Percentiles rank a stretch among this genome's conserved stretches.
These are phyloP conservation scores for Drosophila ezoana DNA, from an alignment of 2,888 invertebrate species.

Conservation along the genomic window DNA sequence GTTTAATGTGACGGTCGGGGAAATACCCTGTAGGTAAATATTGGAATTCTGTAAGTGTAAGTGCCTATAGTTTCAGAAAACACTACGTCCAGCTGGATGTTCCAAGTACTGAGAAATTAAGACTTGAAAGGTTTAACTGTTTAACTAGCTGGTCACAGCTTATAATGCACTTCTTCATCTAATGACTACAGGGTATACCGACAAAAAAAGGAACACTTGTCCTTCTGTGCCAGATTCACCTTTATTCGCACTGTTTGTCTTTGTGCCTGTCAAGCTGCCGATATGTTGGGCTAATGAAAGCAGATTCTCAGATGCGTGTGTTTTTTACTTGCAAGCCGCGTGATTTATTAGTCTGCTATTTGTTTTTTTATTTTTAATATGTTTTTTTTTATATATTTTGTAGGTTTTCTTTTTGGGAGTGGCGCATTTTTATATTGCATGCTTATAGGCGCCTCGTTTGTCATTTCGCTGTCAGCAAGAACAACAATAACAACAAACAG, in stretches of 20 bases:
- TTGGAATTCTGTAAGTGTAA: not conserved
- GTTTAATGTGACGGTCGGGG: not conserved
- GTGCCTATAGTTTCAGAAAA: no score
- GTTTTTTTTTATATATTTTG: slow-evolving; percentile 1
- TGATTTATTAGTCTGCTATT: slow-evolving; percentile 70
- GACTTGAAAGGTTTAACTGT: no score
- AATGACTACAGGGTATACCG: not conserved
- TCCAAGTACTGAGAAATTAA: no score
- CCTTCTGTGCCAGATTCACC: slow-evolving; percentile 13
- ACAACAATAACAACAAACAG: slow-evolving; percentile 30
- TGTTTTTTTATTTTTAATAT: slow-evolving; percentile 16
- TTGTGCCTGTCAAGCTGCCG: slow-evolving; percentile 26
- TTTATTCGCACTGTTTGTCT: slow-evolving; percentile 13
- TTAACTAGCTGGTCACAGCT: no score
- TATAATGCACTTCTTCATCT: not conserved
- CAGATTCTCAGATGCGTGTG: slow-evolving; percentile 23
- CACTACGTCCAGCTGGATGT: no score
- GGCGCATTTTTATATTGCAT: slow-evolving; percentile 41
- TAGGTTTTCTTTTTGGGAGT: slow-evolving; percentile 6
- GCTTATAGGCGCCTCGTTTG: slow-evolving; percentile 63
- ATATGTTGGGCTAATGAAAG: slow-evolving; percentile 55
- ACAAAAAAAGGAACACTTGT: slow-evolving; percentile 5
- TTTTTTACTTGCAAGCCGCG: slow-evolving; percentile 19
- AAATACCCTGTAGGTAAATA: not conserved
- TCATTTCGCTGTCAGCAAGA: slow-evolving; percentile 49